These are phyloP conservation scores for Austrolebias charrua DNA, from an alignment of 2,797 vertebrate genomes.

Conservation along the genomic window DNA sequence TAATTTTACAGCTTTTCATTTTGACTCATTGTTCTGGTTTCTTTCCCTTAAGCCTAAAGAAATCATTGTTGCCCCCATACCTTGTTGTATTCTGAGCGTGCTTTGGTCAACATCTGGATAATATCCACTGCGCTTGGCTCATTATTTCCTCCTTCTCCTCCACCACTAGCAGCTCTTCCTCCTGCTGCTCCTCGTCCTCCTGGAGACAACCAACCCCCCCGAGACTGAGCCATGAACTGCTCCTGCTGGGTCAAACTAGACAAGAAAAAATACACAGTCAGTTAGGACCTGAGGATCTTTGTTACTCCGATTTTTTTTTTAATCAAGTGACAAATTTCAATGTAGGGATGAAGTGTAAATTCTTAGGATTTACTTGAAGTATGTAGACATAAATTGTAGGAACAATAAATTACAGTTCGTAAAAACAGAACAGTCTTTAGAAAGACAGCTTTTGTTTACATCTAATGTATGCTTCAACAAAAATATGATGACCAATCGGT, in stretches of 20 bases:
- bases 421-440: no score
- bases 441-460: neutral
- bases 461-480: neutral
- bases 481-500: neutral
- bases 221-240: conserved; percentile 83
- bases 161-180: conserved; percentile 16
- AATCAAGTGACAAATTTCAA: no score
- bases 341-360: no score
- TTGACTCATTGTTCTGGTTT: no score
- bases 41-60: neutral
- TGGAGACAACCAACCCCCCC: conserved; percentile 78
- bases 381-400: no score
- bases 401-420: no score
- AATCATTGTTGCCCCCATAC: conserved; percentile 54
- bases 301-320: no score
- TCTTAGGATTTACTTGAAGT: no score
- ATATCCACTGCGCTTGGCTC: conserved; percentile 89
- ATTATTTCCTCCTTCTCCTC: conserved; percentile 14
- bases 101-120: conserved; percentile 91
- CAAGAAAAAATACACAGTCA: neutral
- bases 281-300: no score
- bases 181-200: conserved; percentile 29
- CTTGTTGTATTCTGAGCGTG: conserved; percentile 91
- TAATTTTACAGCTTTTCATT: neutral
- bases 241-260: conserved; percentile 89